A percentile compares a stretch with the other conserved stretches of the same genome.
Evolutionary conservation across 2,888 invertebrate genomes (phyloP).

Genomic region (Cephus nigrinus): DNA sequence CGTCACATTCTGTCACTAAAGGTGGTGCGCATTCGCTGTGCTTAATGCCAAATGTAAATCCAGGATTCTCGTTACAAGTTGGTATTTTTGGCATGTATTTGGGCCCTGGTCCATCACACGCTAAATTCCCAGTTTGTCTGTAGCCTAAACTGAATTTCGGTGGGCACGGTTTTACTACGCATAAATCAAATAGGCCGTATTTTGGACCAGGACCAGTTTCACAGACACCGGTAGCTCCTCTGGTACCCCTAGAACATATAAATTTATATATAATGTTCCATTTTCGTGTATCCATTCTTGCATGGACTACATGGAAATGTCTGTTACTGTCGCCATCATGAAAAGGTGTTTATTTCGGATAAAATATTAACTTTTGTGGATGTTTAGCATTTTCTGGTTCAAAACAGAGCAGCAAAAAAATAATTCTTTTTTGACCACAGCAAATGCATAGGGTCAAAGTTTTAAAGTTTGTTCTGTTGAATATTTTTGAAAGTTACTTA

Average conservation of each 20-base stretch:
- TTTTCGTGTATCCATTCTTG: background rate
- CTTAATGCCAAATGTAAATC: slow-evolving; percentile 73
- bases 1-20: slow-evolving; percentile 66
- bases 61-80: slow-evolving; percentile 63
- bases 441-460: too few relatives aligned
- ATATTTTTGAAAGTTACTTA: too few relatives aligned
- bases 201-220: slow-evolving; percentile 34
- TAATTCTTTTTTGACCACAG: too few relatives aligned
- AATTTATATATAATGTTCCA: background rate
- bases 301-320: too few relatives aligned
- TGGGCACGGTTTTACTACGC: slow-evolving; percentile 44
- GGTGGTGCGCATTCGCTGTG: slow-evolving; percentile 71
- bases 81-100: slow-evolving; percentile 67
- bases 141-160: slow-evolving; percentile 67
- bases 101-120: slow-evolving; percentile 69
- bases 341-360: too few relatives aligned
- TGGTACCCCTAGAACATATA: slow-evolving; percentile 17
- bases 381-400: too few relatives aligned
- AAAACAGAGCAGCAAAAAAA: too few relatives aligned
- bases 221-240: slow-evolving; percentile 18
- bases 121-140: slow-evolving; percentile 59
- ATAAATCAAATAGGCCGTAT: slow-evolving; percentile 18
- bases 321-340: too few relatives aligned
- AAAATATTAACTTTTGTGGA: too few relatives aligned
- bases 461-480: too few relatives aligned